phyloP scores from a whole-genome alignment of 2,888 invertebrate species.

The Tortrix viridana region DNA sequence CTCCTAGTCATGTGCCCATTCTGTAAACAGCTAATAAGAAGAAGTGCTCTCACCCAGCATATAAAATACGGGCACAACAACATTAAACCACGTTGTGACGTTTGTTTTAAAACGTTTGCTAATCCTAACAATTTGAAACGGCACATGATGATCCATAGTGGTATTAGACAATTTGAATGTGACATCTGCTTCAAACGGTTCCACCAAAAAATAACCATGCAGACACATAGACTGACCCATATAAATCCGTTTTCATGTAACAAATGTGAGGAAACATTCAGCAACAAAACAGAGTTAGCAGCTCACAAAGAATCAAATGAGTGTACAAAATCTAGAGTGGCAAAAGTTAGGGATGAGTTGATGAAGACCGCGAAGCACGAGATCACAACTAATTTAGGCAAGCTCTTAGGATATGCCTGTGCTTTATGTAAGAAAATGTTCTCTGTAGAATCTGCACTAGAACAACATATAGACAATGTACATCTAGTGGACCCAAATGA shows the following conservation, averaged over 20 bases:
- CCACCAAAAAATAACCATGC: slow-evolving; percentile 80
- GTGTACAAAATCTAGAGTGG: slow-evolving; percentile 62
- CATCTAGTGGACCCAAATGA: slow-evolving; percentile 69
- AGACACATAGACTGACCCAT: slow-evolving; percentile 76
- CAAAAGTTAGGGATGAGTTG: slow-evolving; percentile 69
- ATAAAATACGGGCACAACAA: slow-evolving; percentile 77
- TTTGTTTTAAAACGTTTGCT: slow-evolving; percentile 77
- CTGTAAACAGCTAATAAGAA: slow-evolving; percentile 67
- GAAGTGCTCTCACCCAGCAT: slow-evolving; percentile 74
- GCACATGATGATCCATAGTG: slow-evolving; percentile 79
- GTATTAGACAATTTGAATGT: slow-evolving; percentile 75
- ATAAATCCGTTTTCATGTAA: slow-evolving; percentile 67
- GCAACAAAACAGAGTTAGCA: slow-evolving; percentile 54
- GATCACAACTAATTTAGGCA: slow-evolving; percentile 69
- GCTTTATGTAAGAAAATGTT: slow-evolving; percentile 79
- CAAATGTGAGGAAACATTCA: slow-evolving; percentile 68
- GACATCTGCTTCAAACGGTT: slow-evolving; percentile 76
- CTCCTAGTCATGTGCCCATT: slow-evolving; percentile 70
- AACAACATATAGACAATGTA: slow-evolving; percentile 70
- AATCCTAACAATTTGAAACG: slow-evolving; percentile 79
- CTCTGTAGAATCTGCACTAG: slow-evolving; percentile 72
- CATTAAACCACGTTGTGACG: slow-evolving; percentile 69
- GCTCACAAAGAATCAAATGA: slow-evolving; percentile 61
- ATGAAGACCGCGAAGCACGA: slow-evolving; percentile 75
- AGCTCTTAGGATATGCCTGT: slow-evolving; percentile 73